Base-by-base conservation (phyloP, 2,113 vertebrate genomes). In the Rhea americana region DNA sequence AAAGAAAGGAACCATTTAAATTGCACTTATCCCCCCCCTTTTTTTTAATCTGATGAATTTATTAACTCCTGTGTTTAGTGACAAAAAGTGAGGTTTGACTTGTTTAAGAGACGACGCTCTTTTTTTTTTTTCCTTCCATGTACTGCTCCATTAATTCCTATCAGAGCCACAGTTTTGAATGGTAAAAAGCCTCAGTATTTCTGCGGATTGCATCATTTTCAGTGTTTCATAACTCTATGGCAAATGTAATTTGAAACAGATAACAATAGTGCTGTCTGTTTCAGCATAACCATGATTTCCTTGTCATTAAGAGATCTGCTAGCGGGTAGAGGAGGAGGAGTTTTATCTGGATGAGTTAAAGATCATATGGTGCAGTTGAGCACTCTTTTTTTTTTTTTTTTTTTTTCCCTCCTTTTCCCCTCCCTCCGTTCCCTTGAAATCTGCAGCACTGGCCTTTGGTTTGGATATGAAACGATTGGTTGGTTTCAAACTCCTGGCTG, bases 401-500 rank as follows among this genome's bases (percentile, higher is more conserved):
- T 3, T n/a, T 24, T 9, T 25, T 7, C 4, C 19, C 21, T 14
- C 2, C 7, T 76, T 81, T 90, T 91, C 75, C 10, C 28, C 45
- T n/a, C 90, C 82, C 90, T 43, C 32, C 7, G 43, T 45, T 91
- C 82, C 62, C 81, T 75, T 92, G 90, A 96, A 94, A 91, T 93
- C 78, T 9, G 0, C 95, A 95, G 78, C 2, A 14, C 85, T 93
- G 84, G 91, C 87, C 91, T 95, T 96, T 88, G 94, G 94, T 97
- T 96, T 97, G 95, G 90, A 94, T 96, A 91, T 86, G 91, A 97
- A 97, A 86, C 28, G 93, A 96, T 97, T 98, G 97, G 97, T 96
- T 95, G 63, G 80, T 96, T 97, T 97, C 92, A 96, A 93, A 96
- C 96, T 97, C 82, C 88, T 96, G 96, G 93, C 97, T 95, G 93